phyloP scores from a whole-genome alignment of 92 coral and sea anemone genomes.

The Phenganax marumi region DNA sequence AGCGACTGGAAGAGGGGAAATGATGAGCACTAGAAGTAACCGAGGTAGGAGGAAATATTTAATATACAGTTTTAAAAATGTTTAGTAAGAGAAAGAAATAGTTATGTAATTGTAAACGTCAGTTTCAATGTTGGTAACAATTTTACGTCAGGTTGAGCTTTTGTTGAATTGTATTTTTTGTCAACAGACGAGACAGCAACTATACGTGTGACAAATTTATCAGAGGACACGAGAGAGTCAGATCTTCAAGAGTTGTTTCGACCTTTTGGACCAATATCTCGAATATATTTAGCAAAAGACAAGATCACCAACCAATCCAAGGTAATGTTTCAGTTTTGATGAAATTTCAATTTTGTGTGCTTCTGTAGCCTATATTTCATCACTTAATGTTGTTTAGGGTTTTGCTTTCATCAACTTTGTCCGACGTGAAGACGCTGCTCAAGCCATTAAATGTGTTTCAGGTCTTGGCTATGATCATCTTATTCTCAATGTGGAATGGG shows the following conservation, averaged over 20 bases:
- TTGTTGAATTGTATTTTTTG: not conserved
- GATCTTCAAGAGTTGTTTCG: constrained; percentile 87
- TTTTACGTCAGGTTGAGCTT: not conserved
- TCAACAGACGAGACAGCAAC: constrained; percentile 88
- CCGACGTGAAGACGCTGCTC: constrained; percentile 86
- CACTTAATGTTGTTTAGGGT: constrained; percentile 58
- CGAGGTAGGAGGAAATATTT: constrained; percentile 60
- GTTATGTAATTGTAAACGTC: too few species aligned
- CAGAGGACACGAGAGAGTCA: constrained; percentile 85
- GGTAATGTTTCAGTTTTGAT: constrained; percentile 45
- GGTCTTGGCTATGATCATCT: constrained; percentile 96
- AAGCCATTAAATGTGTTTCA: constrained; percentile 75
- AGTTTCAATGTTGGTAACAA: not conserved
- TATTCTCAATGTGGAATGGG: constrained; percentile 97
- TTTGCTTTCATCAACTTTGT: constrained; percentile 96
- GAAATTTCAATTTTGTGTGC: not conserved
- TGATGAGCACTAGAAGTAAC: constrained; percentile 64
- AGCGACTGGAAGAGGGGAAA: constrained; percentile 77
- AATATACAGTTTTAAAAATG: too few species aligned
- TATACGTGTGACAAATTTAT: constrained; percentile 88
- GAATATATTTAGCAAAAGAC: constrained; percentile 94
- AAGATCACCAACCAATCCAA: constrained; percentile 88
- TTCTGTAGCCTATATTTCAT: not conserved
- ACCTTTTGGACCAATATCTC: constrained; percentile 92
- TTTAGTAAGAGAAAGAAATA: too few species aligned